Conservation (phyloP, 2,888 invertebrate species). For the Galerucella nymphaeae region DNA sequence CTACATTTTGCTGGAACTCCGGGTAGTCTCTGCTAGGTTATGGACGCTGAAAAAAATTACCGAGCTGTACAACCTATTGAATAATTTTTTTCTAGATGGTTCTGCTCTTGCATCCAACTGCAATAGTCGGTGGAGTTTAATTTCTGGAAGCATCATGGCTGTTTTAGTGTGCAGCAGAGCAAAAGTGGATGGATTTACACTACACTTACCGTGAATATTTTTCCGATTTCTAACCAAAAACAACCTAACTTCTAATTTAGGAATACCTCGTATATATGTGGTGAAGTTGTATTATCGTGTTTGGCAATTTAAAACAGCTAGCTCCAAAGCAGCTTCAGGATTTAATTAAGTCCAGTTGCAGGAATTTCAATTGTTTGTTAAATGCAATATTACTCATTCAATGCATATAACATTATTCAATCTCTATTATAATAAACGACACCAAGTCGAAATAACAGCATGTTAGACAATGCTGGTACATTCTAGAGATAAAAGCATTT, state of each 20-base stretch:
- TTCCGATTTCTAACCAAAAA: no score
- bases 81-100: no score
- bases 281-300: background rate
- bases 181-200: no score
- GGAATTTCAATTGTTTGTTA: slow-evolving; percentile 3
- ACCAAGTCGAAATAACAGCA: background rate
- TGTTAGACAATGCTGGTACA: slow-evolving; percentile 1
- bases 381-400: background rate
- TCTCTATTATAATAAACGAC: background rate
- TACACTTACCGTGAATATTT: no score
- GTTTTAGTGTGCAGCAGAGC: no score
- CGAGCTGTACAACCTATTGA: no score
- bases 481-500: slow-evolving; percentile 1
- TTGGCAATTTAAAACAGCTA: background rate
- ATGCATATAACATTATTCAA: background rate
- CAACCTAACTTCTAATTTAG: background rate
- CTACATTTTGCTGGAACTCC: no score
- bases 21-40: no score
- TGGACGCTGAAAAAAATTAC: no score
- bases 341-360: slow-evolving; percentile 6
- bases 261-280: background rate
- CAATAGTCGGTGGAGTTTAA: no score
- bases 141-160: no score
- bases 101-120: no score
- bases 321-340: background rate